A percentile compares a stretch with the other conserved stretches of the same genome.
phyloP scores from a whole-genome alignment of 1,140 invertebrate genomes.

The Thaumatotibia leucotreta region DNA sequence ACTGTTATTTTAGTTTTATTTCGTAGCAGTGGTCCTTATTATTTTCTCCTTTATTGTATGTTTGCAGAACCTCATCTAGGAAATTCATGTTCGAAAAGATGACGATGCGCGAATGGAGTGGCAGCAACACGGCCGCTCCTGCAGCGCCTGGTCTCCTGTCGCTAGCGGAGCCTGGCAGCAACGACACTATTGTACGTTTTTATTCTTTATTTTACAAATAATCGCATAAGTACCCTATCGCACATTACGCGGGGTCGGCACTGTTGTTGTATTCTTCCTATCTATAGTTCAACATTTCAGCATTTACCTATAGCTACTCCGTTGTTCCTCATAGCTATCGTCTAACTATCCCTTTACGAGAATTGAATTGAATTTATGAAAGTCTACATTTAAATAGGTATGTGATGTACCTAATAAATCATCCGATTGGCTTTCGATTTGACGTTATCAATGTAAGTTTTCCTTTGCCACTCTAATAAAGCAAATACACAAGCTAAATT shows the following conservation, averaged over 20 bases:
- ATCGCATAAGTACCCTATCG: too few relatives aligned
- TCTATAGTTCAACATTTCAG: too few relatives aligned
- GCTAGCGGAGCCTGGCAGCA: conserved; percentile 53
- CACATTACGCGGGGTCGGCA: too few relatives aligned
- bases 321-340: too few relatives aligned
- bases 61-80: conserved; percentile 79
- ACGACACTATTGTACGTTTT: conserved; percentile 50
- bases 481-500: not conserved
- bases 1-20: not conserved
- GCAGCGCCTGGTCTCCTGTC: conserved; percentile 63
- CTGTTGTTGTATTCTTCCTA: not conserved
- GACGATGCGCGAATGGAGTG: conserved; percentile 73
- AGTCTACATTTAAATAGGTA: too few relatives aligned
- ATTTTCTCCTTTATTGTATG: conserved; percentile 17
- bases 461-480: not conserved
- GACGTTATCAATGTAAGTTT: not conserved
- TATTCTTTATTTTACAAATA: not conserved
- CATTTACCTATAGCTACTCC: too few relatives aligned
- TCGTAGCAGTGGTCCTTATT: not conserved
- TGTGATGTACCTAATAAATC: too few relatives aligned
- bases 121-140: conserved; percentile 57
- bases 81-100: conserved; percentile 77
- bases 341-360: too few relatives aligned
- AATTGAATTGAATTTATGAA: too few relatives aligned
- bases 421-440: too few relatives aligned